Evolutionary conservation across 2,888 invertebrate species (phyloP), one percentile per base, ranked within the genome.

Genomic region (Epirrita christyi): DNA sequence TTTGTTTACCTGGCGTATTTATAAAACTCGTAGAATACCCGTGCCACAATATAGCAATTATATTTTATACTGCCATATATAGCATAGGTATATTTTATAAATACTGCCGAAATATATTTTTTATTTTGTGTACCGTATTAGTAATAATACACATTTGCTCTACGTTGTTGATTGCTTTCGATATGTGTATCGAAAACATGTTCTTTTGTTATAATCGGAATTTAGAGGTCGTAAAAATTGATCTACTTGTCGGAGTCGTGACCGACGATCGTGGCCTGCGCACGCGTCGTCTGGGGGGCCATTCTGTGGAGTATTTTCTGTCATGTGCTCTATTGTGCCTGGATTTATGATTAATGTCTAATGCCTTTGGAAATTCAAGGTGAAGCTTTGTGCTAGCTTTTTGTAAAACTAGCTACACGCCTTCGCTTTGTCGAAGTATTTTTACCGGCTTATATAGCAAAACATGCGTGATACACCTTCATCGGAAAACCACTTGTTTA

Each of bases 261-360:
- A 91, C 89, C 73, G 76, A 74, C 66, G 78, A 69, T 80, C 78
- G 83, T 82, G 77, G 70, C 68, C 73, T 75, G 87, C 81, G 88
- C 90, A 89, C 88, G 87, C 88, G 91, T 83, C 80, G 79, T 63
- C 73, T 81, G 79, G 81, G n/a, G 80, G 85, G 83, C 78, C 81
- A 66, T 75, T 67, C 74, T 73, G 80, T 75, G 75, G 83, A 83
- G 80, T 85, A 83, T 85, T 81, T 83, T 79, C 80, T 83, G 85
- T 84, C 87, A 83, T 86, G 72, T 81, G 75, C 68, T 70, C 80
- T 70, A 87, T 89, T 91, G 88, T 90, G 84, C 71, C 76, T 74
- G 65, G 77, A 72, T 76, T 80, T 80, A 81, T 89, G 87, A 90
- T 89, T 88, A 83, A 89, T 87, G 78, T 72, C 64, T 68, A 72